Conservation (phyloP, 2,797 vertebrate species). For the Agapornis canus region DNA sequence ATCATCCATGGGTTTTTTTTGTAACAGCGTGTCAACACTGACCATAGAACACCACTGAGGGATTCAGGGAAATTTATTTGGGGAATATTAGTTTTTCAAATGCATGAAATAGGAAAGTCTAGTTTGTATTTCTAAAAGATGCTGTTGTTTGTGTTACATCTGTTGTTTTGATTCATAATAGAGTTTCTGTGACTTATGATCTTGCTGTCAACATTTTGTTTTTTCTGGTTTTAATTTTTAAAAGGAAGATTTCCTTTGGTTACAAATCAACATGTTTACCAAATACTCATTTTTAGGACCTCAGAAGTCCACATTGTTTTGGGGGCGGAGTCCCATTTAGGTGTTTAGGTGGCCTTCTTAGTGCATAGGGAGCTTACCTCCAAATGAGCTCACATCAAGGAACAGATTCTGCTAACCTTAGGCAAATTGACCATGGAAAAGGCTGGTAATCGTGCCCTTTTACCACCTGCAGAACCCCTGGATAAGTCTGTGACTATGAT, state of each 20-base stretch:
- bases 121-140: constrained; percentile 36
- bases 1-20: not conserved
- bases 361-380: not conserved
- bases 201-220: not conserved
- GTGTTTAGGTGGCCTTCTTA: not conserved
- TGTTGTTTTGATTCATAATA: constrained; percentile 38
- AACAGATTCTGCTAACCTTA: not conserved
- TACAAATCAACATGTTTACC: not conserved
- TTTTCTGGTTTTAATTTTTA: not conserved
- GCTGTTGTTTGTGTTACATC: constrained; percentile 4
- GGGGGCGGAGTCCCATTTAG: not conserved
- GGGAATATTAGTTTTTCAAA: not conserved
- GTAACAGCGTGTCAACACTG: not conserved
- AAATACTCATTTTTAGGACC: not conserved
- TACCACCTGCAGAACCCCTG: not conserved
- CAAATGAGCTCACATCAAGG: not conserved
- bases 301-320: not conserved
- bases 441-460: not conserved
- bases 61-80: constrained; percentile 36
- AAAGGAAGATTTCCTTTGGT: constrained; percentile 3
- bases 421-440: not conserved
- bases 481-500: not conserved
- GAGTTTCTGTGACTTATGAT: not conserved
- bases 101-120: not conserved
- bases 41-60: not conserved